Conservation (phyloP, 2,888 invertebrate species). For the Amblyjoppa proteus region DNA sequence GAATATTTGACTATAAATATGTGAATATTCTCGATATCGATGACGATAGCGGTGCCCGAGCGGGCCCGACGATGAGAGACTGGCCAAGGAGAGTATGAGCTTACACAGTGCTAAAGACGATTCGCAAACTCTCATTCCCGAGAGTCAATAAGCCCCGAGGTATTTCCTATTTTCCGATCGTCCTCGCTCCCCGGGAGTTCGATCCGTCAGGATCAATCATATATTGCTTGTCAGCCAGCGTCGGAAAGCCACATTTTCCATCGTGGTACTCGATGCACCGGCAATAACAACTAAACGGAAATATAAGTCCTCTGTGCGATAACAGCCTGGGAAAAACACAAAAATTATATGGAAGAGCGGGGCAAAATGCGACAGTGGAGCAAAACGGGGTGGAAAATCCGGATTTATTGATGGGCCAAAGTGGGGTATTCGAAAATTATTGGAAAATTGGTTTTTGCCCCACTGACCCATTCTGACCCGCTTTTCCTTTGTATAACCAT, state of each 20-base stretch:
- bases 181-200: background rate
- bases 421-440: background rate
- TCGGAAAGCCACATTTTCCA: background rate
- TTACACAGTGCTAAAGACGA: slow-evolving; percentile 2
- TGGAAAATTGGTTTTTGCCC: too few species aligned
- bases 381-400: too few species aligned
- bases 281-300: background rate
- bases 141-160: slow-evolving; percentile 12
- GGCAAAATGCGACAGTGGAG: background rate
- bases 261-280: background rate
- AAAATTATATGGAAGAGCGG: background rate
- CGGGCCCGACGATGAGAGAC: background rate
- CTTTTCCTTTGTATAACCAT: too few species aligned
- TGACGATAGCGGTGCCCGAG: background rate
- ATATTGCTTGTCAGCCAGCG: slow-evolving; percentile 18
- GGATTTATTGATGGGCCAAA: too few species aligned
- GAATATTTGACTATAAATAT: slow-evolving; percentile 19
- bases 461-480: too few species aligned
- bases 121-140: slow-evolving; percentile 16
- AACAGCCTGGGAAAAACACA: too few species aligned
- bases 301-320: background rate
- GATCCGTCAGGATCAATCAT: slow-evolving; percentile 30
- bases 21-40: slow-evolving; percentile 9
- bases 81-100: background rate
- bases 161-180: slow-evolving; percentile 17